Base-by-base conservation (phyloP, 2,888 invertebrate genomes). In the Agrilus mali region DNA sequence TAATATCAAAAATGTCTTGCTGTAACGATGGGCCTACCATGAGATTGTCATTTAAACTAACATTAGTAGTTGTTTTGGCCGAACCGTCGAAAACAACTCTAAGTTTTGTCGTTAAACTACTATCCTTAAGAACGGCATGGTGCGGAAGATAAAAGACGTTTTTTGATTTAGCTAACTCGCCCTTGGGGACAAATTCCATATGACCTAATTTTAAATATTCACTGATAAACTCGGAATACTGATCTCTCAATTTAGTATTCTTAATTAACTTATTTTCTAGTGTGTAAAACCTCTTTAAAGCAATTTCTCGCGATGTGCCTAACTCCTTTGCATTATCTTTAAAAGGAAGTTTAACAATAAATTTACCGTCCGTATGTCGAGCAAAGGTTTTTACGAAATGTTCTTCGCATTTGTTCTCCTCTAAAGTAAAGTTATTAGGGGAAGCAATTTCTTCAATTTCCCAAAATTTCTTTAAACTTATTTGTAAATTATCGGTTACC, bases 191-290 rank as follows among this genome's bases (percentile, higher is more conserved):
- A 40, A 44, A 33, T 22, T 14, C 39, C 47, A 52, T 49, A 17
- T 50, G 50, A 5, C 42, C 44, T 27, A 50, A 43, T n/a, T 17
- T 16, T 17, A 40, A 13, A 47, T 51, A 53, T 41, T 52, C 47
- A 8, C 33, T 22, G 40, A 53, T 50, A 36, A 51, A 52, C 5
- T 50, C 32, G 15, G 32, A 13, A 42, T 52, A 51, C 15, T 48
- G 36, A 31, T 33, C 12, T 41, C 40, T 48, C 37, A 47, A 36
- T 8, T 38, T 16, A 15, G 6, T 13, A 34, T 48, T 42, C 37
- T 41, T 42, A 8, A 6, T 13, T 14, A 49, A 20, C 43, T 38
- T 46, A 8, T 46, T 42, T 33, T 52, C 51, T 15, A 50, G 33
- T 33, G 40, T 37, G 12, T 36, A 13, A 44, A 50, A 50, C 34